A percentile compares a stretch with the other conserved stretches of the same genome.
phyloP scores from a whole-genome alignment of 2,113 vertebrate species.

The Nesoenas mayeri region DNA sequence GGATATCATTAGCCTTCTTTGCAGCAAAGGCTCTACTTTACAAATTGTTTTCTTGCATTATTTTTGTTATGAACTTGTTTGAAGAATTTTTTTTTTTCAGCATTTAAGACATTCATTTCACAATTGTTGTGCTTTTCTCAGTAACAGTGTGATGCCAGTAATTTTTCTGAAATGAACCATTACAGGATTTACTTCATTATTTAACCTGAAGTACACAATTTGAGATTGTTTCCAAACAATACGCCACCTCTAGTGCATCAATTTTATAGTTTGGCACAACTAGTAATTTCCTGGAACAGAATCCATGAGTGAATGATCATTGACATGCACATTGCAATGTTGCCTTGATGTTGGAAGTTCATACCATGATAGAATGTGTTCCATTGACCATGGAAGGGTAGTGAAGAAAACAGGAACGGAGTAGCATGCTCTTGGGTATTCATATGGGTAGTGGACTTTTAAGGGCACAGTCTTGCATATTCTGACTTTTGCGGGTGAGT shows the following conservation, averaged over 20 bases:
- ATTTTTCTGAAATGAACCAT: background rate
- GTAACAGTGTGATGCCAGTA: background rate
- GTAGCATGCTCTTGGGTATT: background rate
- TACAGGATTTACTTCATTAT: background rate
- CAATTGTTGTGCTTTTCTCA: background rate
- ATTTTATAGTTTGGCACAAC: background rate
- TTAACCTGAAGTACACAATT: background rate
- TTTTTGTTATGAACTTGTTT: background rate
- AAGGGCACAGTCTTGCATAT: background rate
- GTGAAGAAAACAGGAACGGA: background rate
- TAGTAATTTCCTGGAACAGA: background rate
- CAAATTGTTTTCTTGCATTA: background rate
- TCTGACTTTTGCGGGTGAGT: background rate
- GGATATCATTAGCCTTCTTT: background rate
- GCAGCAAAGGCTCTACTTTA: background rate
- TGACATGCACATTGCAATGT: background rate
- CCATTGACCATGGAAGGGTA: background rate
- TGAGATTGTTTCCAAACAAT: background rate
- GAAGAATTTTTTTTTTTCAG: background rate
- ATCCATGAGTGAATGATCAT: background rate
- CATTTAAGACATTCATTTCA: background rate
- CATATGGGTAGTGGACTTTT: background rate
- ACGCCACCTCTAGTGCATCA: background rate
- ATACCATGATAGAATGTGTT: background rate
- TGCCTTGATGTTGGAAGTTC: background rate